Conservation (phyloP, 2,888 invertebrate species). For the Catocala sponsa region DNA sequence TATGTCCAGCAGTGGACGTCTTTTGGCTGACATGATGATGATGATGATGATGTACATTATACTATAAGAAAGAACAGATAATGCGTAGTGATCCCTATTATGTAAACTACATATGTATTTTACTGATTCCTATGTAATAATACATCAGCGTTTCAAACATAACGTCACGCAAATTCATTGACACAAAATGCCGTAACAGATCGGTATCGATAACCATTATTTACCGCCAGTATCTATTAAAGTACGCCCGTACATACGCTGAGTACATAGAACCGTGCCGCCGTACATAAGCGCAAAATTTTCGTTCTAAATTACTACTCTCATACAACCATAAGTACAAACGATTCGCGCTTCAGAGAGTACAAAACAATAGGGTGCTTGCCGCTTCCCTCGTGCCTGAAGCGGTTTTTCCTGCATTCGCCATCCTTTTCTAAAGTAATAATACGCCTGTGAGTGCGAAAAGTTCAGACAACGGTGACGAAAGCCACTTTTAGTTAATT, state of each 20-base stretch:
- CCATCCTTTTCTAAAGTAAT: conserved; percentile 61
- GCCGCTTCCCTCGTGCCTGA: conserved; percentile 82
- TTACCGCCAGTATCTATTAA: neutral
- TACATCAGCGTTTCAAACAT: too few species aligned
- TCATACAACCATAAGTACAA: conserved; percentile 61
- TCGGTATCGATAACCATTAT: neutral
- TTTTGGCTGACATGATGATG: too few species aligned
- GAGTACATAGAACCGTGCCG: conserved; percentile 16
- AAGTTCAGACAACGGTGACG: conserved; percentile 60
- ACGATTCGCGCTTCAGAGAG: conserved; percentile 76
- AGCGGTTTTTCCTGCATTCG: conserved; percentile 74
- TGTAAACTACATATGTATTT: too few species aligned
- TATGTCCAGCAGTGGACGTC: too few species aligned
- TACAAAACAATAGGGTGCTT: conserved; percentile 86
- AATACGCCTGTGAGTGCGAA: conserved; percentile 53
- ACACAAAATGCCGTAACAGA: too few species aligned
- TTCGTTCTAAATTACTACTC: conserved; percentile 75
- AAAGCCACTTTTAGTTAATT: conserved; percentile 86
- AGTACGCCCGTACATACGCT: neutral
- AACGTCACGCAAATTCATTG: too few species aligned
- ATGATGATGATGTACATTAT: too few species aligned
- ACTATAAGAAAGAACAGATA: too few species aligned
- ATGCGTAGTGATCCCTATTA: too few species aligned
- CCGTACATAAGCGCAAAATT: conserved; percentile 58
- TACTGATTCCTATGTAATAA: too few species aligned